Percentiles rank a stretch among this genome's conserved stretches.
Conservation (phyloP, 2,888 invertebrate genomes). For the Oxystoma pomonae region DNA sequence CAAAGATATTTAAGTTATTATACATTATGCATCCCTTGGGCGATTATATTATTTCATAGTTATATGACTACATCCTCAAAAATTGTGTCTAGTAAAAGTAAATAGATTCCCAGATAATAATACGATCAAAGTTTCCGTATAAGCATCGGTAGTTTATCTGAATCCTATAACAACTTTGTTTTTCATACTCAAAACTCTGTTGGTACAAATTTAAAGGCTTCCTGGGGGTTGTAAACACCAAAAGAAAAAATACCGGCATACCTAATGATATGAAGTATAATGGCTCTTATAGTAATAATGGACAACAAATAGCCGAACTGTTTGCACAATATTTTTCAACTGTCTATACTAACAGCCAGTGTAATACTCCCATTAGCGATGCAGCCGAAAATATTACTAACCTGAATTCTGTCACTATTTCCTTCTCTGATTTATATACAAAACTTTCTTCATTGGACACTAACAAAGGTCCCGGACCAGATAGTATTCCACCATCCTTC, state of each 20-base stretch:
- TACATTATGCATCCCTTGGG: too few relatives aligned
- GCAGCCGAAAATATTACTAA: background rate
- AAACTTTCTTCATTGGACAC: background rate
- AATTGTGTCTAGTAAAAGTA: too few relatives aligned
- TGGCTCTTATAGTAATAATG: background rate
- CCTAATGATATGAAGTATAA: background rate
- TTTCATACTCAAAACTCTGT: background rate
- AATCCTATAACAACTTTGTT: background rate
- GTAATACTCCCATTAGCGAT: background rate
- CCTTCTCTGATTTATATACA: background rate
- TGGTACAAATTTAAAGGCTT: background rate
- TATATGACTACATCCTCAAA: too few relatives aligned
- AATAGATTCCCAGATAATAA: too few relatives aligned
- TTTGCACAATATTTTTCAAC: background rate
- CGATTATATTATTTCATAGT: too few relatives aligned
- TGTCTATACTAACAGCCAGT: background rate
- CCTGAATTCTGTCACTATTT: background rate
- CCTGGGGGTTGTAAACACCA: background rate
- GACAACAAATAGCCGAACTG: background rate
- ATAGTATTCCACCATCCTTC: background rate
- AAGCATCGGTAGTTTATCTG: too few relatives aligned
- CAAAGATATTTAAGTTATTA: too few relatives aligned
- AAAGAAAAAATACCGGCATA: background rate
- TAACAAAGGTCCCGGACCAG: background rate
- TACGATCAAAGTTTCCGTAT: too few relatives aligned